A percentile compares a stretch with the other conserved stretches of the same genome.
Evolutionary conservation across 2,797 vertebrate genomes (phyloP).

Genomic region (Sebastes cheni): DNA sequence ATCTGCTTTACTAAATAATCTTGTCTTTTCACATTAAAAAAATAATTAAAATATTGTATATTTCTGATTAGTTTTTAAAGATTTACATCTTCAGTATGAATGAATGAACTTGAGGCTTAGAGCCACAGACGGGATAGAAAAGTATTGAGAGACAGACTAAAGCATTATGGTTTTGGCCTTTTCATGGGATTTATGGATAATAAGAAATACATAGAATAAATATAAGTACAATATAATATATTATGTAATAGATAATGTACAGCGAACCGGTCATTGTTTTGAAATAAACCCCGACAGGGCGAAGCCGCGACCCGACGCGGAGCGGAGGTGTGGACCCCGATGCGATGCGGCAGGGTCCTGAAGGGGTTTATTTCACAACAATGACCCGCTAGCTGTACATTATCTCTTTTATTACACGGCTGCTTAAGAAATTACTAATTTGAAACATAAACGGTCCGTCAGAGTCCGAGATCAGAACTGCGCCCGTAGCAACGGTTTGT

Average conservation of each 20-base stretch:
- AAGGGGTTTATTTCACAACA: no score
- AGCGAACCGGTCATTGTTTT: no score
- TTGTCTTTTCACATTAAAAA: background rate
- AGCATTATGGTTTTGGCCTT: background rate
- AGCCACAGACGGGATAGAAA: background rate
- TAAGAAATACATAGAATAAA: background rate
- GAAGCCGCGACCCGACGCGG: fast-evolving
- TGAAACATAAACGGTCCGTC: no score
- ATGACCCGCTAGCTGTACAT: no score
- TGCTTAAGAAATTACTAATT: no score
- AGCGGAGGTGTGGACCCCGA: no score
- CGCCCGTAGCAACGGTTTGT: no score
- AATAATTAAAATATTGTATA: fast-evolving
- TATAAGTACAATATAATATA: background rate
- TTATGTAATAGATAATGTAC: background rate
- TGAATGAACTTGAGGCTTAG: background rate
- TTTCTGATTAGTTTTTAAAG: background rate
- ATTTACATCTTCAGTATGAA: background rate
- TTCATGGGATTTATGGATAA: background rate
- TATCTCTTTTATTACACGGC: no score
- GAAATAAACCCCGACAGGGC: no score
- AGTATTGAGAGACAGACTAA: background rate
- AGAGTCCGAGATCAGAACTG: no score
- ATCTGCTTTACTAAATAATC: background rate
- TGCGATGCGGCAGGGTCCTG: no score